Base-by-base conservation (phyloP, 2,888 invertebrate species). In the Cyclophora albipunctata region DNA sequence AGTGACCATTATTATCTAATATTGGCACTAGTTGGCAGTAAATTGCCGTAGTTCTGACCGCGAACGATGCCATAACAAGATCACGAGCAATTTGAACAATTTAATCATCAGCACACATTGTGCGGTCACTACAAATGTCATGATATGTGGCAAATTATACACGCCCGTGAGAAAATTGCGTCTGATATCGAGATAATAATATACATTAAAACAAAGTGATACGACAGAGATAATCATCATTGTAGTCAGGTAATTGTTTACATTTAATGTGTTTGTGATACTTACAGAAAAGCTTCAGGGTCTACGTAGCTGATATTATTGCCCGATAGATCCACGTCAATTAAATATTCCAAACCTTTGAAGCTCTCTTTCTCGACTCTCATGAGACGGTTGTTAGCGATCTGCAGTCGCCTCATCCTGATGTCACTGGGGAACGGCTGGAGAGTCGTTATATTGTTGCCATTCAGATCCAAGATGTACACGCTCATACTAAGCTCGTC, bases 381-480 rank as follows among this genome's bases (percentile, higher is more conserved):
- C 20, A 90, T 90, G 58, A 93, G 75, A 52, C 79, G 81, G 74
- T 94, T 93, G 69, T 93, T 90, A 3, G 93, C 93, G 69, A 94
- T 88, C 74, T 93, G 93, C 47, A 93, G 81, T 48, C 93, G 88
- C 54, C 93, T 89, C 81, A 93, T 88, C 73, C 92, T 93, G 63
- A 93, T 92, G 48, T 92, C 91, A n/a, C 75, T 71, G 0, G 93
- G 93, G 69, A 93, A 94, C 0, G 91, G 87, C 53, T 83, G 84
- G 46, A 93, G 69, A 7, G 78, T 81, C 2, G 89, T 90, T 57
- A 94, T 90, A 59, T 91, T 91, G 72, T 93, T 93, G 42, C 92
- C 92, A 68, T 93, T 93, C 74, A 93, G 82, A 63, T 94, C 93
- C 59, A 94, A 78, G 55, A 93, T 87, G 78, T 94, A 93, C 45